These are phyloP conservation scores for Mimachlamys varia DNA, from an alignment of 2,888 invertebrate species.

Conservation along the genomic window DNA sequence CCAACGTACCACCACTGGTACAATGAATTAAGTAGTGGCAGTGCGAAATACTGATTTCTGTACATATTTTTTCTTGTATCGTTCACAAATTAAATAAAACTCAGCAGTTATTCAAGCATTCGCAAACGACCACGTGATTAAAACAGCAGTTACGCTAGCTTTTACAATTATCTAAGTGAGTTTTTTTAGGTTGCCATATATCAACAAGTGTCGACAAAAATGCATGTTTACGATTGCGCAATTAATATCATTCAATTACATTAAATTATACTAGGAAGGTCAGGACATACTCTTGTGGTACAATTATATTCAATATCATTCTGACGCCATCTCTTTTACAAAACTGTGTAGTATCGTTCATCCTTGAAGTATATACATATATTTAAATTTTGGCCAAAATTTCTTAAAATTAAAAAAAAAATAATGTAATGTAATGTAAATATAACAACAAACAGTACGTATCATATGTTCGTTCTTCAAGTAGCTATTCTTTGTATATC, in stretches of 20 bases:
- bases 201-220: not conserved
- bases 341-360: not conserved
- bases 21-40: no score
- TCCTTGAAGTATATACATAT: not conserved
- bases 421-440: no score
- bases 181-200: not conserved
- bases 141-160: not conserved
- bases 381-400: not conserved
- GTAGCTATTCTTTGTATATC: not conserved
- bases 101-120: not conserved
- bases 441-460: not conserved
- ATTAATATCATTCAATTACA: not conserved
- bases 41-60: no score
- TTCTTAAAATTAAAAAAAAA: not conserved
- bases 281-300: no score
- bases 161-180: not conserved
- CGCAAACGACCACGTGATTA: not conserved
- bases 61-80: no score
- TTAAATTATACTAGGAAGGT: not conserved
- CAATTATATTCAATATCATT: not conserved
- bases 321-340: not conserved
- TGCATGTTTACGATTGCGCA: not conserved
- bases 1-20: no score
- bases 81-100: not conserved
- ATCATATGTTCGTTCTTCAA: not conserved